Base-by-base conservation (phyloP, 2,888 invertebrate genomes). In the Eupelmus urozonus region DNA sequence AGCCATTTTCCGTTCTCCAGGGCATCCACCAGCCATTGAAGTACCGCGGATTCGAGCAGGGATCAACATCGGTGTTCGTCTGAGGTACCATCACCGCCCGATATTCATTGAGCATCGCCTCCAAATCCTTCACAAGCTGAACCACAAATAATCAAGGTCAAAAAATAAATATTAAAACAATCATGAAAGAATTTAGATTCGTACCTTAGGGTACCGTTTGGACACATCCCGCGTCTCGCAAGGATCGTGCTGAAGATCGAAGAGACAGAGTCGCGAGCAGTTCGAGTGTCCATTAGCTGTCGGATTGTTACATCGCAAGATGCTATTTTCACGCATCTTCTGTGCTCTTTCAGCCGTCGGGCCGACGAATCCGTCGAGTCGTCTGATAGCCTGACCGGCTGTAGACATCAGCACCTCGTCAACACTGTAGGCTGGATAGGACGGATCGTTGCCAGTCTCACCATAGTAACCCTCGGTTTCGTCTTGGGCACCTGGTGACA, bases 191-290 rank as follows among this genome's bases (percentile, higher is more conserved):
- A 67, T 55, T 55, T 45, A 0, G 5, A 34, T 40, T 2, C 45
- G 42, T 40, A 87, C 88, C 76, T 84, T 18, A 1, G 86, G 86
- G 75, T 84, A 49, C n/a, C 75, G 11, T 0, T 51, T n/a, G 0
- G 87, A 87, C 18, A 88, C 29, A 70, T 89, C 87, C 7, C 34
- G 80, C n/a, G 83, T 86, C 71, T 89, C 88, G 63, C 88, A 89
- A 20, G 88, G 89, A 83, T 89, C 88, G 0, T 72, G 40, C 1
- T 76, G 34, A 16, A 88, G 42, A 76, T 89, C 83, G 79, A 88
- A 89, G 20, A 89, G 81, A 72, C 88, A 89, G 7, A 42, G 55
- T 0, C 76, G 74, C 1, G 69, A 74, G 57, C 89, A 89, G 29
- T 82, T 80, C 0, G 84, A 62, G 5, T 67, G 79, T 49, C 20